Evolutionary conservation across 2,113 vertebrate species (phyloP).

Genomic region (Amblyopsis rosae): DNA sequence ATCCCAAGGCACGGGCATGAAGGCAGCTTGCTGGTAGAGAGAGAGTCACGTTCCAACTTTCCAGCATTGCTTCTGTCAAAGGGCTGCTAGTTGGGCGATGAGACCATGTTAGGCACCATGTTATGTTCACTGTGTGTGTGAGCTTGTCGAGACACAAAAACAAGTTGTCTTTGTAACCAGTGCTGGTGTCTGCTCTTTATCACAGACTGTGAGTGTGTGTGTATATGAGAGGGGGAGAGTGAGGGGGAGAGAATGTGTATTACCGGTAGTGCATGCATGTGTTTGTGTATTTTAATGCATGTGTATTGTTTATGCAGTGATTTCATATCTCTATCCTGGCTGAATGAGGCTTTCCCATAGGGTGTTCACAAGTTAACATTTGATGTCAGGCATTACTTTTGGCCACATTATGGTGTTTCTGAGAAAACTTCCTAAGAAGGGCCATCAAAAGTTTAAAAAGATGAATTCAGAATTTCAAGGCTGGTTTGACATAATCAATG

Average conservation of each 20-base stretch:
- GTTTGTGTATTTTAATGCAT: not conserved
- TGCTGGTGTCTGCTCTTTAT: conserved; percentile 67
- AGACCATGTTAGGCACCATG: conserved; percentile 65
- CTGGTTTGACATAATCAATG: not conserved
- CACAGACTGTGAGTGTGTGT: conserved; percentile 25
- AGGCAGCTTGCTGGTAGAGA: conserved; percentile 7
- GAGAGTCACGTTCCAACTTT: conserved; percentile 21
- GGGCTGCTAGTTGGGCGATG: conserved; percentile 32
- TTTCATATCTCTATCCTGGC: conserved; percentile 19
- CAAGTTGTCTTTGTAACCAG: conserved; percentile 50
- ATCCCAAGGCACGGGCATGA: not conserved
- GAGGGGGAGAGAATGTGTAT: conserved; percentile 16
- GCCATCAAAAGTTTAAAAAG: not conserved
- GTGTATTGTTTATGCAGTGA: not conserved
- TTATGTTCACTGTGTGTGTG: conserved; percentile 46
- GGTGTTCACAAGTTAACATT: conserved; percentile 46
- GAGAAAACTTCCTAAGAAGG: conserved; percentile 4
- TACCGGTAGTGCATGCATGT: not conserved
- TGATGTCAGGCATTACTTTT: conserved; percentile 10
- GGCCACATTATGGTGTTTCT: conserved; percentile 8
- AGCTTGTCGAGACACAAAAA: conserved; percentile 54
- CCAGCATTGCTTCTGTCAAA: not conserved
- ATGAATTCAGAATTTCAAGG: not conserved
- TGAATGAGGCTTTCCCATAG: conserved; percentile 42
- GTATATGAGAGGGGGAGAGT: not conserved